Evolutionary conservation across 2,113 vertebrate species (phyloP), one percentile per base, ranked within the genome.

Genomic region (Onychostruthus taczanowskii): DNA sequence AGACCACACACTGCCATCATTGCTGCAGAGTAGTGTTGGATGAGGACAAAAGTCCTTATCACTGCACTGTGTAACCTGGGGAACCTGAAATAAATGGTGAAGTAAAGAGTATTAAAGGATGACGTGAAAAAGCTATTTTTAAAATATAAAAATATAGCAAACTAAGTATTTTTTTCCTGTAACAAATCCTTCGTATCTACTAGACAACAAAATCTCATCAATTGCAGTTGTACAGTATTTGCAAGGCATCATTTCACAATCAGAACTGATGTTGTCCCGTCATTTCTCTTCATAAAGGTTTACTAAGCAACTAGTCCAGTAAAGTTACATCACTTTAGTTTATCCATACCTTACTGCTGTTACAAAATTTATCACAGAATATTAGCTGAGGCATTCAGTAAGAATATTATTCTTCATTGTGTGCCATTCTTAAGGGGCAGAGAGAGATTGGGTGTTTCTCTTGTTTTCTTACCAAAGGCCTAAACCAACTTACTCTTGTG

Each of bases 1-100:
- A 98, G 98, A 70, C 99, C 98, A 2, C 98, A 98, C 27, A 98
- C 98, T 5, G 98, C 99, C 99, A 99, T 99, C 98, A 99, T 97
- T 47, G 99, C 99, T 31, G 99, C 96, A 9, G 99, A 98, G 50
- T 99, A 99, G 97, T 99, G 99, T 44, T 99, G 99, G 87, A 99
- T 98, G 44, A 99, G 98, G 59, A 99, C 98, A 79, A 99, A 99
- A 11, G 99, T 99, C 59, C 99, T 97, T 95, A 99, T 99, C 94
- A 99, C 98, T 11, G 98, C 98, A 35, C 99, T 99, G 97, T 99
- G 99, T 87, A 99, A 97, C 67, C 98, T 99, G 46, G 99, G 99
- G 94, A 99, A 99, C 98, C 99, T 99, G 96, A 70, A 96, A 96
- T 28, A 93, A 89, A 95, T 27, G 41, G 64, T 56, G 62, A 92